Evolutionary conservation across 1,140 invertebrate genomes (phyloP).

Genomic region (Drosophila hydei): DNA sequence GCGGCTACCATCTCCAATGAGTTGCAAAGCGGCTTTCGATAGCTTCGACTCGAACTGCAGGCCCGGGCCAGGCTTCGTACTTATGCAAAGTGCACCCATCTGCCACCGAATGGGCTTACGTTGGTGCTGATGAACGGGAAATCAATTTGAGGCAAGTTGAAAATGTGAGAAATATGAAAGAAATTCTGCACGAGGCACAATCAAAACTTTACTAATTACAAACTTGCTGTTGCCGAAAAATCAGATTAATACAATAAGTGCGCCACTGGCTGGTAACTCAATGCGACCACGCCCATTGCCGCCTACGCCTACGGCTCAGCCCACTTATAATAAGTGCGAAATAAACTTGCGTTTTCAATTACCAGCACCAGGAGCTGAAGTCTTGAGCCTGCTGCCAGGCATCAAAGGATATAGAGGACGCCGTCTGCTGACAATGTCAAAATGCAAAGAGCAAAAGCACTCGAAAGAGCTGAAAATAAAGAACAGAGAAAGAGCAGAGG

Average conservation of each 20-base stretch:
- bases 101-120: slow-evolving; percentile 47
- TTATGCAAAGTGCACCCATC: slow-evolving; percentile 73
- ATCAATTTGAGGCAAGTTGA: slow-evolving; percentile 61
- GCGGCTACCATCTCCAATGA: slow-evolving; percentile 40
- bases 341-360: slow-evolving; percentile 82
- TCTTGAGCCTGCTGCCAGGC: slow-evolving; percentile 52
- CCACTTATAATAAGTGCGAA: slow-evolving; percentile 60
- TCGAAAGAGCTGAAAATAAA: slow-evolving; percentile 54
- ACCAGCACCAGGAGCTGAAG: slow-evolving; percentile 49
- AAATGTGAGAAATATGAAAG: slow-evolving; percentile 56
- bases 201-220: slow-evolving; percentile 82
- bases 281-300: neutral
- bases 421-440: slow-evolving; percentile 80
- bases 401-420: slow-evolving; percentile 71
- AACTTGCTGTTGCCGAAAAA: slow-evolving; percentile 79
- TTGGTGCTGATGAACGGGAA: slow-evolving; percentile 67
- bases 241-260: slow-evolving; percentile 79
- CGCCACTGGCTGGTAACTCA: slow-evolving; percentile 43
- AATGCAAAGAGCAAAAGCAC: slow-evolving; percentile 78
- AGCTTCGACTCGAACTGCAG: slow-evolving; percentile 26
- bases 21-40: slow-evolving; percentile 75
- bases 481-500: slow-evolving; percentile 1
- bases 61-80: slow-evolving; percentile 21
- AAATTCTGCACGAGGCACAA: slow-evolving; percentile 56
- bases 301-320: neutral